Evolutionary conservation across 2,113 vertebrate species (phyloP).

Genomic region (Saimiri boliviensis): DNA sequence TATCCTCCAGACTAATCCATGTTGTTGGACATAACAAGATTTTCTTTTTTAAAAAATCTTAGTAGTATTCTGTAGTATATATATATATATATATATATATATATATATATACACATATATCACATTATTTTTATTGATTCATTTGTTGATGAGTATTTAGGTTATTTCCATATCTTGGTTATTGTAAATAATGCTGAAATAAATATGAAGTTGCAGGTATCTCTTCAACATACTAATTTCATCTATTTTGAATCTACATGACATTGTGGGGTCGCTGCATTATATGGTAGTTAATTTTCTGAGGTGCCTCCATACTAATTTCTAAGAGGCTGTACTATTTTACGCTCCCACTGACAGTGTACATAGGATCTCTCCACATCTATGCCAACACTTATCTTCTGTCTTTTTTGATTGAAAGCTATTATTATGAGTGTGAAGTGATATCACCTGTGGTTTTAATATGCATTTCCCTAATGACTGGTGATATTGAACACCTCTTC

Average conservation of each 20-base stretch:
- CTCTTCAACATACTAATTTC: neutral
- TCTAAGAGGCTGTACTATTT: too few relatives aligned
- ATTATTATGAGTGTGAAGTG: neutral
- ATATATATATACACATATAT: too few relatives aligned
- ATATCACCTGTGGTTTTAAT: neutral
- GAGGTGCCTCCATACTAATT: fast-evolving
- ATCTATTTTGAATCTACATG: neutral
- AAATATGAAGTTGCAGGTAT: neutral
- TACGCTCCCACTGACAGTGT: neutral
- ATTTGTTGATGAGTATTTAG: neutral
- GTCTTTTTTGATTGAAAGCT: neutral
- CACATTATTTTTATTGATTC: neutral
- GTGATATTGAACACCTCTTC: neutral
- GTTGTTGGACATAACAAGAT: neutral
- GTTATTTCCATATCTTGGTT: neutral
- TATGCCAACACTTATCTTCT: neutral
- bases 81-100: too few relatives aligned
- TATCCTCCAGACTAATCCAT: neutral
- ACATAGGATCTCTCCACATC: neutral
- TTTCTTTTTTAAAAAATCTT: neutral
- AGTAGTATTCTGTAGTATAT: neutral
- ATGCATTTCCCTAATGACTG: neutral
- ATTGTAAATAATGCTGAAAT: neutral
- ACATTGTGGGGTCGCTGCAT: neutral
- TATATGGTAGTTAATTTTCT: neutral